Evolutionary conservation across 1,140 invertebrate species (phyloP).

Genomic region (Bombus fervidus): DNA sequence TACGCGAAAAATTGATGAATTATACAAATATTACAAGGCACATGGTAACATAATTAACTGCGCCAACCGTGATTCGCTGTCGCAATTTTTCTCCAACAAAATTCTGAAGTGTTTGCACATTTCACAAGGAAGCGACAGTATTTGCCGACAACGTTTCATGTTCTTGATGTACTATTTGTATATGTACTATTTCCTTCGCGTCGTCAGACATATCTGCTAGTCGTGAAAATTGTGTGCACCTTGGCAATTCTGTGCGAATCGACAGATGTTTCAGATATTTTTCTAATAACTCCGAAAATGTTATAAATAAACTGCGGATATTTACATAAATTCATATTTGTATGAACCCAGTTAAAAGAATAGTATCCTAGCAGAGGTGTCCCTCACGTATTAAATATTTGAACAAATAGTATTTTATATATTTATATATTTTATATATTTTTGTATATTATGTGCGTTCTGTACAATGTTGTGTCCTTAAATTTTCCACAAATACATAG

Average conservation of each 20-base stretch:
- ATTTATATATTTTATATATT: too few species aligned
- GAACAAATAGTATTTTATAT: too few species aligned
- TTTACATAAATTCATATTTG: not conserved
- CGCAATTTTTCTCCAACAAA: conserved; percentile 1
- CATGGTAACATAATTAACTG: conserved; percentile 6
- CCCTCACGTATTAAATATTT: not conserved
- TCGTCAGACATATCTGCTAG: conserved; percentile 1
- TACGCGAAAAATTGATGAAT: not conserved
- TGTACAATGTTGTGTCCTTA: too few species aligned
- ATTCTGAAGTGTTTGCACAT: conserved; percentile 8
- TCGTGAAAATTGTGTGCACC: not conserved
- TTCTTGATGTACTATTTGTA: conserved; percentile 4
- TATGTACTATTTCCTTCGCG: not conserved
- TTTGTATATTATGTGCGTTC: too few species aligned
- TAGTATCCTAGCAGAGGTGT: not conserved
- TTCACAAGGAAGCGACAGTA: conserved; percentile 3
- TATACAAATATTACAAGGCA: not conserved
- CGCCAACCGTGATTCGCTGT: not conserved
- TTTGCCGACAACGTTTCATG: conserved; percentile 19
- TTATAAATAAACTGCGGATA: not conserved
- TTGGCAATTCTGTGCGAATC: not conserved
- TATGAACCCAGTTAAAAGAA: not conserved
- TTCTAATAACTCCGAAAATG: not conserved
- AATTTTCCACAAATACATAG: too few species aligned
- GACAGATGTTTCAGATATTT: not conserved